Percentiles rank a stretch among this genome's conserved stretches.
Conservation (phyloP, 2,113 vertebrate species). For the Colius striatus region DNA sequence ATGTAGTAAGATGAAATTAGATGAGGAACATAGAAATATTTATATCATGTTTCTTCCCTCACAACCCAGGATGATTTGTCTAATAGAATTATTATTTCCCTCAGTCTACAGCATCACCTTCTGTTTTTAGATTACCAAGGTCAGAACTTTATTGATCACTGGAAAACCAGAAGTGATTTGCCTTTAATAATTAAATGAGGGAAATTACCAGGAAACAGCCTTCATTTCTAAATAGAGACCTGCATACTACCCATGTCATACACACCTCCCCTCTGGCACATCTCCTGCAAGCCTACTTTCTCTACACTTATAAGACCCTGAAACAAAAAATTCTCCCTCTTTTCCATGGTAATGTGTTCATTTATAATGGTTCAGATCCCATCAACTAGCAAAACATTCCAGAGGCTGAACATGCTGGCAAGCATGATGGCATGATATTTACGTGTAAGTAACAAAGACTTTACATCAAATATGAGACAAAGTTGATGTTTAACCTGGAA, state of each 20-base stretch:
- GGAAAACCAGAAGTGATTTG: neutral
- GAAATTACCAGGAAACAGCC: neutral
- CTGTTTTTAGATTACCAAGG: neutral
- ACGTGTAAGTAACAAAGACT: neutral
- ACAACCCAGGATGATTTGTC: neutral
- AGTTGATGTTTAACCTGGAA: neutral
- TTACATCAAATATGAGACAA: neutral
- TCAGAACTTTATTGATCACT: neutral
- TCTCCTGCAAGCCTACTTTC: neutral
- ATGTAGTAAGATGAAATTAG: neutral
- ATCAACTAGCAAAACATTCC: neutral
- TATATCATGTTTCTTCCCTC: neutral
- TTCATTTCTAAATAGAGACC: neutral
- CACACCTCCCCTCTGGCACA: fast-evolving
- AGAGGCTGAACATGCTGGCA: neutral
- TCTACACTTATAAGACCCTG: neutral
- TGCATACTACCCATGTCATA: neutral
- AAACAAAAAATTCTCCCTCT: neutral
- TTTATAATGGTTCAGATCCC: neutral
- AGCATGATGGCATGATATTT: neutral
- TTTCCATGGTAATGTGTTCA: neutral
- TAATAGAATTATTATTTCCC: neutral
- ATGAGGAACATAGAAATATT: neutral
- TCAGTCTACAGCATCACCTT: neutral
- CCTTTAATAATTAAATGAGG: neutral